Evolutionary conservation across 2,888 invertebrate species (phyloP), one percentile per base, ranked within the genome.

Genomic region (Eupithecia pulchellata): DNA sequence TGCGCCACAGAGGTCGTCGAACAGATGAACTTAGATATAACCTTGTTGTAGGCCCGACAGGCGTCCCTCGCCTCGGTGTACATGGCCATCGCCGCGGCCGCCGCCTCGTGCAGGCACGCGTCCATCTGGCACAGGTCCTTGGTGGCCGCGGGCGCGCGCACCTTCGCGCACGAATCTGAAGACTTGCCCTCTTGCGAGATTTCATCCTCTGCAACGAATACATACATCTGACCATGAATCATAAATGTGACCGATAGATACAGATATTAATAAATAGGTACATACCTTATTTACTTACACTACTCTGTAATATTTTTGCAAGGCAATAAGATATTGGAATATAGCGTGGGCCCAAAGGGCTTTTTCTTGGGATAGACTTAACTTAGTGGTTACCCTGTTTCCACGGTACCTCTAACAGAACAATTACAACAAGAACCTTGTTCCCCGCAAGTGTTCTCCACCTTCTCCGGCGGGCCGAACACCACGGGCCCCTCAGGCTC

Each of bases 91-190:
- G 80, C 47, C 81, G 74, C 72, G 0, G 88, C 85, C 0, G 82
- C 83, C 1, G 85, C 70, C 0, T 89, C 89, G 1, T 76, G 78
- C 1, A 92, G 34, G 39, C 93, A 92, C 0, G 63, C 76, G 47
- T 91, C 89, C 1, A 92, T 77, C 34, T 92, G 90, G 68, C 91
- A 91, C 5, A 91, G 84, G 39, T 84, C 82, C 52, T 81, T 86
- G 0, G 79, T 84, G 4, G 82, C 9, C 0, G 85, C 80, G 0
- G 88, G 86, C 0, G 87, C 82, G 0, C 80, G 79, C 0, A 78
- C 52, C 0, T 72, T 69, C 9, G 74, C 79, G 60, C 88, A 88
- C 1, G 74, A 65, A 11, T 0, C 1, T 3, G n/a, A n/a, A n/a
- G 4, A 5, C 27, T 11, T 17, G 0, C 14, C 29, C 8, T 1